A percentile compares a stretch with the other conserved stretches of the same genome.
Evolutionary conservation across 2,888 invertebrate species (phyloP).

Genomic region (Ceraclea dissimilis): DNA sequence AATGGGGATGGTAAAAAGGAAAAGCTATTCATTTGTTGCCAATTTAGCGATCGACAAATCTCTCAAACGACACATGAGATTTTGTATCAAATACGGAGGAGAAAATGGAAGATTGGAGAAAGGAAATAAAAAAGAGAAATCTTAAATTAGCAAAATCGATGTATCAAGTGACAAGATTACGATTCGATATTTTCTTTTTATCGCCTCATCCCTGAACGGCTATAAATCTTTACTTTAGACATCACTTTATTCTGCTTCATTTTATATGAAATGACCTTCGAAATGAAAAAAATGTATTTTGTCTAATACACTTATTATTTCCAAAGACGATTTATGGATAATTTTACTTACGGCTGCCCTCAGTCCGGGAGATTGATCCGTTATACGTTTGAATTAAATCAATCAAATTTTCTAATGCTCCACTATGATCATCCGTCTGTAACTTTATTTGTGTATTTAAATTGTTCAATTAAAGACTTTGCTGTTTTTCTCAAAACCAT

Average conservation of each 20-base stretch:
- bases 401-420: too few species aligned
- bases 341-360: too few species aligned
- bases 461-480: too few species aligned
- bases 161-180: conserved; percentile 3
- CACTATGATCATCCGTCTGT: too few species aligned
- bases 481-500: too few species aligned
- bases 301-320: too few species aligned
- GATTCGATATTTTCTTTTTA: conserved; percentile 4
- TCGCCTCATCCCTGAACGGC: neutral
- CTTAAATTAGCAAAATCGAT: conserved; percentile 2
- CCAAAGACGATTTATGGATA: too few species aligned
- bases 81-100: conserved; percentile 3
- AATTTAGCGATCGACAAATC: conserved; percentile 9
- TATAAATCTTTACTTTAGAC: conserved; percentile 2
- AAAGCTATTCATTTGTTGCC: conserved; percentile 7
- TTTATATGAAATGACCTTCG: neutral
- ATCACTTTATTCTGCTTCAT: neutral
- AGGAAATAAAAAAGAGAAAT: neutral
- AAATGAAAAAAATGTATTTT: neutral
- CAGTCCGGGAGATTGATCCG: too few species aligned
- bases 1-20: conserved; percentile 1
- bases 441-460: too few species aligned
- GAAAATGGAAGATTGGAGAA: conserved; percentile 1
- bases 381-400: too few species aligned
- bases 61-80: conserved; percentile 8